Percentiles rank a stretch among this genome's conserved stretches.
These are phyloP conservation scores for Antheraea pernyi DNA, from an alignment of 1,140 invertebrate species.

Conservation along the genomic window DNA sequence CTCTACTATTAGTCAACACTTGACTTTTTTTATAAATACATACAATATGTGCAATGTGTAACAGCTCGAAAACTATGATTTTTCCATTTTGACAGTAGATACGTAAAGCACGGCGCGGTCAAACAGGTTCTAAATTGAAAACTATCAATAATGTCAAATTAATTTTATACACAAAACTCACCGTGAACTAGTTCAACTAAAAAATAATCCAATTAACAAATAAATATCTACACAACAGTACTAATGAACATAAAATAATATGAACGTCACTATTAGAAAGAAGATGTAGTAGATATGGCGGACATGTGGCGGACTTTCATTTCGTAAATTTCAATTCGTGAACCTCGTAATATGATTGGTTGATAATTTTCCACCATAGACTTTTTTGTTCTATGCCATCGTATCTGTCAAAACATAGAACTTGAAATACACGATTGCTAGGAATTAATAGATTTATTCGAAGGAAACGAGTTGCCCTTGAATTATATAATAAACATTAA, in stretches of 20 bases:
- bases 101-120: constrained; percentile 52
- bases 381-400: neutral
- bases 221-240: constrained; percentile 63
- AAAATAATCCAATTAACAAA: constrained; percentile 71
- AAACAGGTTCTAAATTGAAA: constrained; percentile 51
- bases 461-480: too few species aligned
- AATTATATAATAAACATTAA: too few species aligned
- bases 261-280: constrained; percentile 69
- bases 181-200: constrained; percentile 59
- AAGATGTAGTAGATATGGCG: constrained; percentile 75
- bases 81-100: constrained; percentile 62
- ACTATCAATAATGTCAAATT: constrained; percentile 33
- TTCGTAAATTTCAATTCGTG: constrained; percentile 46
- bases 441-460: too few species aligned
- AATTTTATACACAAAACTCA: constrained; percentile 48
- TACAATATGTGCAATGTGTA: constrained; percentile 25
- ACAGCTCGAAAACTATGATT: constrained; percentile 42
- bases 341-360: constrained; percentile 35
- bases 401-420: neutral
- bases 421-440: neutral
- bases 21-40: constrained; percentile 27
- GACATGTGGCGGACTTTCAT: constrained; percentile 74
- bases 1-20: constrained; percentile 16
- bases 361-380: constrained; percentile 34
- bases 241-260: constrained; percentile 70